Base-by-base conservation (phyloP, 2,888 invertebrate genomes). In the Parthenolecanium corni region DNA sequence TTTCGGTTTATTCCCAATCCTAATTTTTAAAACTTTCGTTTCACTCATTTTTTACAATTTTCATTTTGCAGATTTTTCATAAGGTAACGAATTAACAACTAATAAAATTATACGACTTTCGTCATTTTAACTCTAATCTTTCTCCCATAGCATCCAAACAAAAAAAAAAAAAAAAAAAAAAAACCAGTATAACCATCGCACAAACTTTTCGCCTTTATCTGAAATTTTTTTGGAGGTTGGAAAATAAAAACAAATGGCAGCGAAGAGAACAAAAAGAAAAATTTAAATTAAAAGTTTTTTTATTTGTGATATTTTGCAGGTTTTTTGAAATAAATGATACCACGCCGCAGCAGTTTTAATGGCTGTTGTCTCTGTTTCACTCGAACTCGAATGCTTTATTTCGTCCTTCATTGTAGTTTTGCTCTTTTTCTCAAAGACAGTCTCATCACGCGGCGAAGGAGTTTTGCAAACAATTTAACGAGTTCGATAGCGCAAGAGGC, bases 381-480 rank as follows among this genome's bases (percentile, higher is more conserved):
- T 31, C 31, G 4, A n/a, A n/a, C 9, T 31, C 31, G 31, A 6
- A 31, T 9, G 4, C 4, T 31, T 31, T 31, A 4, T 31, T 31
- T 31, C 31, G 31, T 31, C 31, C 31, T 31, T 31, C 31, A 9
- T 31, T 31, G 31, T 31, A 31, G 14, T 44, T 44, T 20, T 16
- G 1, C 18, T 44, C 6, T 18, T 44, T n/a, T 56, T 56, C 46
- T 46, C 21, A 23, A 24, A 46, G 25, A 58, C 46, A 36, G 58
- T 36, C 58, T 58, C 58, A 49, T 58, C 58, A 49, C 20, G 20
- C 23, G 18, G 47, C 49, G 47, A 47, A 58, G 46, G 31, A 49
- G 47, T 58, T 58, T 58, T 18, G 49, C 49, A 49, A 58, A 58
- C 58, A 47, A 58, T 58, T 58, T 58, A 58, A 58, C 47, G 58